A percentile compares a stretch with the other conserved stretches of the same genome.
These are phyloP conservation scores for Leucozona laternaria DNA, from an alignment of 2,888 invertebrate species.

Conservation along the genomic window DNA sequence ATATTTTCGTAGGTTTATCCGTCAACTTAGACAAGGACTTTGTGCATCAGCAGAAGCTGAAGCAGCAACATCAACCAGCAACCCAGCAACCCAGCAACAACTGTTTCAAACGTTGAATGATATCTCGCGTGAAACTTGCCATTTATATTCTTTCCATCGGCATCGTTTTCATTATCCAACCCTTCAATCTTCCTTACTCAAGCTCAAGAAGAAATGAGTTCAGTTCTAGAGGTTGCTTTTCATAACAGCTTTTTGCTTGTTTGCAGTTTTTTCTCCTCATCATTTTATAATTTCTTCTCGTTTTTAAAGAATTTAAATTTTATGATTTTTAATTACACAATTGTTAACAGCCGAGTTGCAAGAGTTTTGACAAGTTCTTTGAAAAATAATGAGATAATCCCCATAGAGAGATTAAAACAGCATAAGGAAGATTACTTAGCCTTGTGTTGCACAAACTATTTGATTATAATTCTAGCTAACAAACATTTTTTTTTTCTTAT, in stretches of 20 bases:
- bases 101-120: conserved; percentile 57
- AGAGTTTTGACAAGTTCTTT: conserved; percentile 23
- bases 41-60: neutral
- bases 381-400: conserved; percentile 7
- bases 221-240: conserved; percentile 3
- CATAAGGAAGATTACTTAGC: conserved; percentile 3
- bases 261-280: neutral
- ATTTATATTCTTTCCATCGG: conserved; percentile 59
- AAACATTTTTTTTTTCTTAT: too few species aligned
- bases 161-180: conserved; percentile 44
- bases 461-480: conserved; percentile 1
- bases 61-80: neutral
- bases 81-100: neutral
- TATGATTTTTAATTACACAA: conserved; percentile 38
- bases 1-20: conserved; percentile 54
- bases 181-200: conserved; percentile 34
- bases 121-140: conserved; percentile 60
- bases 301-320: conserved; percentile 14
- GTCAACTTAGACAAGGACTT: conserved; percentile 52
- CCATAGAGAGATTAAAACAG: conserved; percentile 5
- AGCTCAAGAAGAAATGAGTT: conserved; percentile 12
- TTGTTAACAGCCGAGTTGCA: conserved; percentile 3
- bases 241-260: conserved; percentile 10
- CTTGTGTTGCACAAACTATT: neutral
- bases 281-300: neutral